Evolutionary conservation across 2,888 invertebrate species (phyloP), one percentile per base, ranked within the genome.

Genomic region (Philopedon plagiatum): DNA sequence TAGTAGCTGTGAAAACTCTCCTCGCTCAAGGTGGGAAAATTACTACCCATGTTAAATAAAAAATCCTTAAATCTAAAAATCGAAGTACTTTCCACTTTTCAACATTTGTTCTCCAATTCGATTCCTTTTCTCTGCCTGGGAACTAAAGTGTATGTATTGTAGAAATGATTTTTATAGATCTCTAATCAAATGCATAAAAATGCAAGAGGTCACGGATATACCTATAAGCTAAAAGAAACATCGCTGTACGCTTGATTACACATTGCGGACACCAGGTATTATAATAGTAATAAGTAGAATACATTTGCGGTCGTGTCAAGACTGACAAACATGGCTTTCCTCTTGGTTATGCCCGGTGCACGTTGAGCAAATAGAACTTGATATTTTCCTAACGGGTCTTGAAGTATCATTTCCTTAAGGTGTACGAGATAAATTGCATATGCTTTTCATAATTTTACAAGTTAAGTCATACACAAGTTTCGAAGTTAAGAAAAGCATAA

Each of bases 231-330:
- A 13, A 63, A 63, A 77, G 78, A 79, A 79, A 78, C 76, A 71
- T 65, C 73, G 76, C 51, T 74, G 51, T 71, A 79, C 77, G 78
- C 76, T 76, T 76, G 72, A 77, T 74, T 78, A 73, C 70, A 64
- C 71, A 77, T 76, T 67, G 77, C 77, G 78, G 77, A 76, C 77
- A 71, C 37, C 58, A 64, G 37, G 54, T 65, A 26, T 61, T 49
- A 34, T 66, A 46, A 64, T 51, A 62, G 71, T 49, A 71, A 51
- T 61, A 64, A 64, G 69, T 69, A 51, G 69, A 69, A 69, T 63
- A 44, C 63, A 69, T 56, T 54, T 37, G 34, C 37, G 37, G 51
- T 46, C 67, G 51, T 51, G 67, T 68, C 67, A 54, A 51, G 61
- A 61, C 46, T 66, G 34, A 34, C 49, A 58, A 68, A 49, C 61